Percentiles rank a stretch among this genome's conserved stretches.
Conservation (phyloP, 2,888 invertebrate genomes). For the Cryptophagus acutangulus region DNA sequence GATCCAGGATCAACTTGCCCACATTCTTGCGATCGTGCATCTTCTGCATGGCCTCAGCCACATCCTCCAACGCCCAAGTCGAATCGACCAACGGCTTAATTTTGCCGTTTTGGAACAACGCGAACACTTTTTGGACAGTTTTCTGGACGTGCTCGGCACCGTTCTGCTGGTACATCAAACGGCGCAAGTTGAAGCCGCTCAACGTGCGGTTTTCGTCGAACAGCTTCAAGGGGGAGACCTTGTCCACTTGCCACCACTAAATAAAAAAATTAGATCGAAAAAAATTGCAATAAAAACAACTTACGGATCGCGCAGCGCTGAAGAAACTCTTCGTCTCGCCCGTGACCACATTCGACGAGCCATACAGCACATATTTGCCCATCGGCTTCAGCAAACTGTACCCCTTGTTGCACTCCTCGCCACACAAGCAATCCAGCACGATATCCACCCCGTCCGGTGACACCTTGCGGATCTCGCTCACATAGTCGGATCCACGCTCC, state of each 20-base stretch:
- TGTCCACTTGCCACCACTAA: slow-evolving; percentile 91
- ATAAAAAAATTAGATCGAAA: slow-evolving; percentile 28
- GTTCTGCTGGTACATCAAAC: slow-evolving; percentile 74
- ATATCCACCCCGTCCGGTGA: slow-evolving; percentile 78
- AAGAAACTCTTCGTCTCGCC: slow-evolving; percentile 90
- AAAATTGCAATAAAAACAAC: slow-evolving; percentile 3
- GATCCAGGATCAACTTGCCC: slow-evolving; percentile 81
- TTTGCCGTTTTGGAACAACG: slow-evolving; percentile 71
- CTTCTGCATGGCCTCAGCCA: slow-evolving; percentile 86
- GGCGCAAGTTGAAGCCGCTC: slow-evolving; percentile 77
- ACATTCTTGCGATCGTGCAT: slow-evolving; percentile 90
- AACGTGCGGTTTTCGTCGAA: slow-evolving; percentile 85
- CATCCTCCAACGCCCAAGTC: slow-evolving; percentile 83
- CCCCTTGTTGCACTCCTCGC: slow-evolving; percentile 83
- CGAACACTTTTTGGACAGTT: slow-evolving; percentile 67
- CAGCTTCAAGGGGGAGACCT: slow-evolving; percentile 80
- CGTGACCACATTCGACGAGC: slow-evolving; percentile 82
- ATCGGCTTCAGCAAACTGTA: slow-evolving; percentile 78
- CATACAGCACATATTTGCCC: slow-evolving; percentile 84
- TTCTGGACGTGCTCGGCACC: slow-evolving; percentile 66
- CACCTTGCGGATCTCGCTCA: slow-evolving; percentile 75
- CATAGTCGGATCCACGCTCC: slow-evolving; percentile 77
- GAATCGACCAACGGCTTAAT: slow-evolving; percentile 81
- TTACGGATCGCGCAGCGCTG: slow-evolving; percentile 83
- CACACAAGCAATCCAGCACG: slow-evolving; percentile 82